phyloP scores from a whole-genome alignment of 2,113 vertebrate species.

The Gallinago paraguaiae region DNA sequence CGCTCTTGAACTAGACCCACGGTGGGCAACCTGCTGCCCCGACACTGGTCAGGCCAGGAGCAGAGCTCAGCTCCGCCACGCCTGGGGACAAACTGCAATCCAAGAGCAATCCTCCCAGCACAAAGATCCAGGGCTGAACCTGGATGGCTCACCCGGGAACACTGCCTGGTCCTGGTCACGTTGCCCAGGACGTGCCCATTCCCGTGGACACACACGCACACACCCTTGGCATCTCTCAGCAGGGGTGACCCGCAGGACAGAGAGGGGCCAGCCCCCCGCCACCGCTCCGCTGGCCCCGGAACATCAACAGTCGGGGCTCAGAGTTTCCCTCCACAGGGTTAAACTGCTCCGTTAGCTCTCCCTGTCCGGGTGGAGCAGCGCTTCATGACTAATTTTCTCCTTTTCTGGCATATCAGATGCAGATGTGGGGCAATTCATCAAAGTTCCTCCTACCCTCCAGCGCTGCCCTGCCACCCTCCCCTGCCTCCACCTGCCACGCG shows the following conservation, averaged over 20 bases:
- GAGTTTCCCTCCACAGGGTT: background rate
- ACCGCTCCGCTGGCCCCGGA: fast-evolving
- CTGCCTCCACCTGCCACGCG: fast-evolving
- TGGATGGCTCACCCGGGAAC: background rate
- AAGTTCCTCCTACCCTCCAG: background rate
- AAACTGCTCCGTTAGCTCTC: background rate
- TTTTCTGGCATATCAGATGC: background rate
- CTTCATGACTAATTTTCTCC: constrained; percentile 7
- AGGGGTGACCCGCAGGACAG: background rate
- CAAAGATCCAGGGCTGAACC: background rate
- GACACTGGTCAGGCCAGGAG: fast-evolving
- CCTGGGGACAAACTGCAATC: fast-evolving
- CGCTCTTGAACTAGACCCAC: fast-evolving
- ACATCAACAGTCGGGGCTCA: fast-evolving
- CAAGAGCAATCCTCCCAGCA: background rate
- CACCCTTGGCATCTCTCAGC: fast-evolving
- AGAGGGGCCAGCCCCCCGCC: background rate
- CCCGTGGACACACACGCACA: fast-evolving
- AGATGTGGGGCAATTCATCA: background rate
- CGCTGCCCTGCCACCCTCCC: fast-evolving
- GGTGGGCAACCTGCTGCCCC: background rate
- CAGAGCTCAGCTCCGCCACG: background rate
- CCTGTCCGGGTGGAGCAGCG: background rate
- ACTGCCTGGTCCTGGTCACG: background rate
- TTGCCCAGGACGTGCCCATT: background rate